Evolutionary conservation across 2,797 vertebrate species (phyloP).

Genomic region (Poecilia wingei): DNA sequence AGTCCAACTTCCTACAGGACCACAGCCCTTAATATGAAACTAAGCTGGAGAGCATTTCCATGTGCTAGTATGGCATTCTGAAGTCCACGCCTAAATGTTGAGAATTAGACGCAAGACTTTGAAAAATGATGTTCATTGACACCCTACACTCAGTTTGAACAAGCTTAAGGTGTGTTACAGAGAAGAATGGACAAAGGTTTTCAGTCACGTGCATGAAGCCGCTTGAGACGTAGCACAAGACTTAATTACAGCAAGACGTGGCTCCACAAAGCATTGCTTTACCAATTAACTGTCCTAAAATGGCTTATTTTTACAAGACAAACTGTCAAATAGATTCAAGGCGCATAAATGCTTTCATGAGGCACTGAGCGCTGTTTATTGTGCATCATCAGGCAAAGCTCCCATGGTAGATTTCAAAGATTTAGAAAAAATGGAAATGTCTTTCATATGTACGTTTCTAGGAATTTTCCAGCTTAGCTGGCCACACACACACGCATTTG

Average conservation of each 20-base stretch:
- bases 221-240: neutral
- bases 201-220: neutral
- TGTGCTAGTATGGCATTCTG: neutral
- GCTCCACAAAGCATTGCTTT: neutral
- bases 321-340: neutral
- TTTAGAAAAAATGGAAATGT: constrained; percentile 38
- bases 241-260: neutral
- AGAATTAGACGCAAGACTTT: neutral
- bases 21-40: neutral
- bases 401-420: constrained; percentile 44
- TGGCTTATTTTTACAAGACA: neutral
- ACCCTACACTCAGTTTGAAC: neutral
- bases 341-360: neutral
- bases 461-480: constrained; percentile 46
- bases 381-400: constrained; percentile 39
- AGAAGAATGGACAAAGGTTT: neutral
- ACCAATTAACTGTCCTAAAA: neutral
- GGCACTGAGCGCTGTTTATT: neutral
- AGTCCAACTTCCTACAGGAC: neutral
- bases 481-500: constrained; percentile 65
- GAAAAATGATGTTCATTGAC: neutral
- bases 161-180: neutral
- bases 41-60: neutral
- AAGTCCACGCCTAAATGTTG: neutral
- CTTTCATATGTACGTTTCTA: constrained; percentile 48